Evolutionary conservation across 2,888 invertebrate genomes (phyloP), one percentile per base, ranked within the genome.

Genomic region (Fragum whitleyi): DNA sequence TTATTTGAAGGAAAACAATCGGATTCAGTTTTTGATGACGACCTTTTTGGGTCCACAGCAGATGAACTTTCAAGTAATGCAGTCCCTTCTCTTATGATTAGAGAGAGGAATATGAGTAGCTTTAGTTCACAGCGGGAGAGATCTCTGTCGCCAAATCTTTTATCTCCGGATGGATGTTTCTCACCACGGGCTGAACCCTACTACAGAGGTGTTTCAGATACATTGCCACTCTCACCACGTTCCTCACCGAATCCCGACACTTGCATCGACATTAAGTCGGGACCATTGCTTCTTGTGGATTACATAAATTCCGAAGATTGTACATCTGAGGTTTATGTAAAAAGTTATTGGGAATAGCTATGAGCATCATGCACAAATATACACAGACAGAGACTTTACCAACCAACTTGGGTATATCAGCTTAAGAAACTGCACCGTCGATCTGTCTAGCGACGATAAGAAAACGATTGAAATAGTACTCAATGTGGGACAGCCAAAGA

Each of bases 301-400:
- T 21, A 39, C 9, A 26, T 26, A 3, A n/a, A 23, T 14, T 2
- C 21, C 2, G 5, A 42, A 19, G 65, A 65, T 7, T 42, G n/a
- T 26, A 26, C 65, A 14, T 42, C 65, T 11, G 16, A 5, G 7
- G 71, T 71, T n/a, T 57, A 28, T 26, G 53, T 71, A 28, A 71
- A n/a, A 57, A n/a, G 36, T 71, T 2, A 29, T 57, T 36, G 71
- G 71, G 2, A 71, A 71, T 36, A 39, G 14, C 19, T 71, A 71
- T 23, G 71, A 71, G 23, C 71, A 71, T 21, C 71, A 71, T 23
- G 71, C 71, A 9, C 71, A 71, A 23, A 23, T 71, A 1, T 71
- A 71, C 32, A 57, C 71, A 0, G 71, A 71, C 29, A 2, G 21
- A 2, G 39, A 57, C 6, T 71, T 21, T 39, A 26, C 16, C 2